Evolutionary conservation across 2,888 invertebrate genomes (phyloP).

Genomic region (Trichopria drosophilae): DNA sequence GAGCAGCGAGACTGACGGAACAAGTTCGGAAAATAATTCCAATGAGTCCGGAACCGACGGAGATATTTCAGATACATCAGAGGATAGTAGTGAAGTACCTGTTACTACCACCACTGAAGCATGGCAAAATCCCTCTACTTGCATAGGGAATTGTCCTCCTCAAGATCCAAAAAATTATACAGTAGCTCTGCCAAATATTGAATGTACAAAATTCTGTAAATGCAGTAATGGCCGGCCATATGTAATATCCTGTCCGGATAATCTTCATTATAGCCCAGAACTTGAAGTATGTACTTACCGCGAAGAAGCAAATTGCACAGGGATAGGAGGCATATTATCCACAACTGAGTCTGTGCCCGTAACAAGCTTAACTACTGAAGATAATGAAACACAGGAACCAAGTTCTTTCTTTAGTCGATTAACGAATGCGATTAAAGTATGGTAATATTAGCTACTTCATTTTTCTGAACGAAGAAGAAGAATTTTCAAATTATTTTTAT

Average conservation of each 20-base stretch:
- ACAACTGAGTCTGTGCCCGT: too few relatives aligned
- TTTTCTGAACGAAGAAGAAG: background rate
- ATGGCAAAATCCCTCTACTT: slow-evolving; percentile 14
- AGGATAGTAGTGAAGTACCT: too few relatives aligned
- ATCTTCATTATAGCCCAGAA: slow-evolving; percentile 33
- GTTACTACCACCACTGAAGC: background rate
- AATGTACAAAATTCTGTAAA: slow-evolving; percentile 42
- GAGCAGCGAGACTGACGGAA: too few relatives aligned
- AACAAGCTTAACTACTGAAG: too few relatives aligned
- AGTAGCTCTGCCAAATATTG: slow-evolving; percentile 34
- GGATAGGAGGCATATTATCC: slow-evolving; percentile 13
- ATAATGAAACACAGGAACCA: too few relatives aligned
- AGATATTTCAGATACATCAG: too few relatives aligned
- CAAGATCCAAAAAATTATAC: slow-evolving; percentile 12
- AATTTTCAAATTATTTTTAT: background rate
- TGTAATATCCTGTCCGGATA: slow-evolving; percentile 33
- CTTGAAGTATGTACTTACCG: slow-evolving; percentile 34
- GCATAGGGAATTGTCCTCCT: slow-evolving; percentile 38
- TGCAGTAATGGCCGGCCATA: slow-evolving; percentile 32
- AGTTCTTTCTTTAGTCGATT: too few relatives aligned
- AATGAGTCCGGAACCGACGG: too few relatives aligned
- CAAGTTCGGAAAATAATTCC: slow-evolving; percentile 3
- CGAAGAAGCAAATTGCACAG: slow-evolving; percentile 24
- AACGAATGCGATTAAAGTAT: too few relatives aligned
- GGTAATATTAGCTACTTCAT: too few relatives aligned